phyloP scores from a whole-genome alignment of 2,888 invertebrate genomes.

The Tachina lurida region DNA sequence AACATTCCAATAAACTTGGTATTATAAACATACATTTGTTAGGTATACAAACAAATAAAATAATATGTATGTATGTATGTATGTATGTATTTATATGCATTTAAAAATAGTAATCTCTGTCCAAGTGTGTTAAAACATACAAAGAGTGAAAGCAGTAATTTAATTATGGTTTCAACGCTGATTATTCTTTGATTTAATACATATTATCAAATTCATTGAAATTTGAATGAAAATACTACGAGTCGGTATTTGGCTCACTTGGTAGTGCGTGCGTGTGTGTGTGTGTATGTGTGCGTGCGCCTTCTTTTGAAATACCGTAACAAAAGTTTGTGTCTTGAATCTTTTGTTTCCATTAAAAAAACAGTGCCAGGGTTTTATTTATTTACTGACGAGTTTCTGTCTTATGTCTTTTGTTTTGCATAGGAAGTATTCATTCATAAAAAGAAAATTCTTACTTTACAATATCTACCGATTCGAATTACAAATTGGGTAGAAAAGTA shows the following conservation, averaged over 20 bases:
- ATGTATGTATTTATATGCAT: background rate
- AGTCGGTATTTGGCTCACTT: conserved; percentile 10
- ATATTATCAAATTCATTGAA: conserved; percentile 35
- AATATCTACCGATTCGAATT: background rate
- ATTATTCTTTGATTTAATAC: conserved; percentile 7
- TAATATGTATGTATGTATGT: too few relatives aligned
- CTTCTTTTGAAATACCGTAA: conserved; percentile 17
- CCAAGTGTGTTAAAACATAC: conserved; percentile 35
- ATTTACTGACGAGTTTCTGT: background rate
- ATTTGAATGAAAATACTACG: conserved; percentile 25
- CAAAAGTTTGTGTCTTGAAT: conserved; percentile 59
- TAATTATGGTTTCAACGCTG: conserved; percentile 5
- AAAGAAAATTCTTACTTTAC: conserved; percentile 10
- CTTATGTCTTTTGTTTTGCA: conserved; percentile 25
- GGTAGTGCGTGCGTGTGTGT: too few relatives aligned
- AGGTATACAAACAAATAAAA: background rate
- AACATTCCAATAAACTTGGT: conserved; percentile 51
- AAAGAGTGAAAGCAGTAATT: conserved; percentile 54
- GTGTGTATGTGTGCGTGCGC: background rate
- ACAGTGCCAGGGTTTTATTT: conserved; percentile 2
- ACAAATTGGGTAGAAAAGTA: too few relatives aligned
- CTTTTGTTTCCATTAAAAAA: conserved; percentile 41
- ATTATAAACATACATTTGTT: conserved; percentile 38
- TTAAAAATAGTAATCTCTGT: background rate
- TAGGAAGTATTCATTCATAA: conserved; percentile 17